Conservation (phyloP, 2,888 invertebrate genomes). For the Eristalis arbustorum region DNA sequence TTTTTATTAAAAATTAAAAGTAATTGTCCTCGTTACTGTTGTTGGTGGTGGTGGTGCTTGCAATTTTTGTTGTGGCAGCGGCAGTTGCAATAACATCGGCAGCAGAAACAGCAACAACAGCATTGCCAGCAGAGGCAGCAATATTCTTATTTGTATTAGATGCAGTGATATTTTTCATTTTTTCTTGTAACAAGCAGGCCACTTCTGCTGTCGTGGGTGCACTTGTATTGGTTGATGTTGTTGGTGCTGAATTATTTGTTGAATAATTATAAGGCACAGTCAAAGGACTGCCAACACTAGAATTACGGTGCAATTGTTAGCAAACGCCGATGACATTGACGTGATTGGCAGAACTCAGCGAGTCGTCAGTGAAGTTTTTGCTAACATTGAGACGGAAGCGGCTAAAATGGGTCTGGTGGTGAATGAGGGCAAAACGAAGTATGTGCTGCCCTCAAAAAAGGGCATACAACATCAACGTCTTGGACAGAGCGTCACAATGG, state of each 20-base stretch:
- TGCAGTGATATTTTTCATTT: constrained; percentile 56
- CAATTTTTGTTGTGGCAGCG: constrained; percentile 53
- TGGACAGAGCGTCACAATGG: no score
- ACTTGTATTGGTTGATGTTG: constrained; percentile 51
- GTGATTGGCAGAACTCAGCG: no score
- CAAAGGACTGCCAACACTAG: no score
- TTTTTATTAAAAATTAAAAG: constrained; percentile 75
- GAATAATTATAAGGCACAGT: no score
- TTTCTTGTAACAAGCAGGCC: constrained; percentile 80
- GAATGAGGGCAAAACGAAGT: no score
- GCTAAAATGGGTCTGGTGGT: no score
- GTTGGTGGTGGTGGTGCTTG: constrained; percentile 53
- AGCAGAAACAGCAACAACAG: constrained; percentile 7
- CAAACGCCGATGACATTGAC: no score
- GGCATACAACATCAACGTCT: no score
- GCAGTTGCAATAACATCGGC: background rate
- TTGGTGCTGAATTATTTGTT: constrained; percentile 36
- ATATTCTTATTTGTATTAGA: constrained; percentile 75
- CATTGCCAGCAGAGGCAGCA: constrained; percentile 78
- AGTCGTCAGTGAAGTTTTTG: no score
- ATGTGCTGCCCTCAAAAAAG: no score
- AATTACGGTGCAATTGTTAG: no score
- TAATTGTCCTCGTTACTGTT: constrained; percentile 77
- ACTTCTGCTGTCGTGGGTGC: constrained; percentile 76
- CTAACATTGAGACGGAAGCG: no score